phyloP scores from a whole-genome alignment of 2,113 vertebrate species.

The Silurus meridionalis region DNA sequence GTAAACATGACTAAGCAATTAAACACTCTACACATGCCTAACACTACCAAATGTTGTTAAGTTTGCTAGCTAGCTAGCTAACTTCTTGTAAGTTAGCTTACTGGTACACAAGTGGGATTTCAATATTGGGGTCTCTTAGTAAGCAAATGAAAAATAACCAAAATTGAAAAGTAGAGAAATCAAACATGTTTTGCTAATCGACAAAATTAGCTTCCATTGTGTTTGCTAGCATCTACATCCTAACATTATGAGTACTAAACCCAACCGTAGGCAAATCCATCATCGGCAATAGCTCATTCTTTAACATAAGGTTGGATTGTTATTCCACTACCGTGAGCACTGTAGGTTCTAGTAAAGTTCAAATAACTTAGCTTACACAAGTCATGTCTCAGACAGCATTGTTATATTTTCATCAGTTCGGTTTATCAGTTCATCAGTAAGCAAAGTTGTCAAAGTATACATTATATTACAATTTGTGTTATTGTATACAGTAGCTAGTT shows the following conservation, averaged over 20 bases:
- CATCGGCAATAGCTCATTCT: background rate
- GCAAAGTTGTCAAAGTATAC: background rate
- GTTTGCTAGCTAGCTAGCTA: background rate
- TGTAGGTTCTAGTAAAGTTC: background rate
- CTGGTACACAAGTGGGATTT: background rate
- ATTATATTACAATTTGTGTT: background rate
- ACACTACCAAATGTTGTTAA: background rate
- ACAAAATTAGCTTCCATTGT: background rate
- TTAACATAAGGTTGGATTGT: background rate
- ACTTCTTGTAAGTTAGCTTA: background rate
- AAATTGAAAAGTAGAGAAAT: background rate
- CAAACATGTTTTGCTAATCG: background rate
- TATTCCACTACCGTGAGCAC: background rate
- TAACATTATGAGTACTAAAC: background rate
- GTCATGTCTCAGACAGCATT: background rate
- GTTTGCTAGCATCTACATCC: background rate
- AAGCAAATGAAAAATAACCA: background rate
- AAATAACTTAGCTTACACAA: background rate
- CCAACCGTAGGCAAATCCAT: background rate
- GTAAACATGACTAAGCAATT: background rate
- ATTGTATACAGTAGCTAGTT: background rate
- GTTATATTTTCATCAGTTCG: background rate
- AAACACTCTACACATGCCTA: background rate
- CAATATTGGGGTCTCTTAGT: background rate
- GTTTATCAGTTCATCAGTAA: background rate